These are phyloP conservation scores for Microplitis deprimator DNA, from an alignment of 2,888 invertebrate species.

Conservation along the genomic window DNA sequence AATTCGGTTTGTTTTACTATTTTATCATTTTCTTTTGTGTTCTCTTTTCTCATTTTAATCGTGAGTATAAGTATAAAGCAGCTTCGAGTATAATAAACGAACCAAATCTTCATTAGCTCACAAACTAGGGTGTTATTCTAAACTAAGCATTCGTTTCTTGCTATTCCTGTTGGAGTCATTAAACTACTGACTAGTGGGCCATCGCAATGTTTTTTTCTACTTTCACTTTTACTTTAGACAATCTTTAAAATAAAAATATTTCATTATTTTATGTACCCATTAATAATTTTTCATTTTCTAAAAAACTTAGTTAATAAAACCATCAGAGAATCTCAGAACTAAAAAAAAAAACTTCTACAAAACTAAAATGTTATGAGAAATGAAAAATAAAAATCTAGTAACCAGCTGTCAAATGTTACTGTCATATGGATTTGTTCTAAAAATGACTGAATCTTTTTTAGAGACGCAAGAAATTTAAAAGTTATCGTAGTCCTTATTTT, in stretches of 20 bases:
- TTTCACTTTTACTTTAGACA: background rate
- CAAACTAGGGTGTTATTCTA: conserved; percentile 53
- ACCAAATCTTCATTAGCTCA: conserved; percentile 13
- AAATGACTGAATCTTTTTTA: background rate
- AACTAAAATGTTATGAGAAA: background rate
- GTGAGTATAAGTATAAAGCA: background rate
- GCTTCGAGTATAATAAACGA: background rate
- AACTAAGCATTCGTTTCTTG: conserved; percentile 51
- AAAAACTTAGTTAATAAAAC: background rate
- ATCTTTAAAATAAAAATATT: background rate
- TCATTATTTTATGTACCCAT: background rate
- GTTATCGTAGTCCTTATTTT: background rate
- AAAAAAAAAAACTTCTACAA: background rate
- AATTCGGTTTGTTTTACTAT: background rate
- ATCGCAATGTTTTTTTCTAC: conserved; percentile 38
- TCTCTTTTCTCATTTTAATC: conserved; percentile 2
- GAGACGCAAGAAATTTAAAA: background rate
- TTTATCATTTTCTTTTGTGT: conserved; percentile 3
- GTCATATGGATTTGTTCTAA: background rate
- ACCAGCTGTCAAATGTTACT: background rate
- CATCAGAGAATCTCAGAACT: background rate
- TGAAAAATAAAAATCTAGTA: background rate
- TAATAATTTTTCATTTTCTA: background rate
- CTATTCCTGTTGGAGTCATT: conserved; percentile 58
- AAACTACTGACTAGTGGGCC: conserved; percentile 56